Conservation (phyloP, 2,888 invertebrate genomes). For the Mesochorus sp. region DNA sequence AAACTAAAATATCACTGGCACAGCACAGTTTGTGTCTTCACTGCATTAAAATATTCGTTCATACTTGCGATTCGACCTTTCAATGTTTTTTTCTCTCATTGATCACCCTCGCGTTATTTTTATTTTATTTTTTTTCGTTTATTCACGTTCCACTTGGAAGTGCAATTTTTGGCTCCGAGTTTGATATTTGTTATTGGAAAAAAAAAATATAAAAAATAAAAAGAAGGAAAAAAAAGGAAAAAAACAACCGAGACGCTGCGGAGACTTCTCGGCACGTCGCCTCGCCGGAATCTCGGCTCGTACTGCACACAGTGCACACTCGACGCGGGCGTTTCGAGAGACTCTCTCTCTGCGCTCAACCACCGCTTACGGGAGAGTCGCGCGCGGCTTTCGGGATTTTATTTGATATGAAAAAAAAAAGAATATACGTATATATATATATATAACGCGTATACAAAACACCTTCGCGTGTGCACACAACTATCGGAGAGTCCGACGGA, state of each 20-base stretch:
- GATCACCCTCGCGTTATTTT: too few species aligned
- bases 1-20: too few species aligned
- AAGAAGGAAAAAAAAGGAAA: neutral
- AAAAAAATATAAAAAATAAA: neutral
- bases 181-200: too few species aligned
- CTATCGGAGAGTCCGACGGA: conserved; percentile 43
- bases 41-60: neutral
- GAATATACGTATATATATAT: neutral
- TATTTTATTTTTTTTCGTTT: neutral
- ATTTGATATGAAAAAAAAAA: neutral
- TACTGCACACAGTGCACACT: conserved; percentile 46
- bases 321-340: conserved; percentile 50
- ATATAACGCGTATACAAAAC: neutral
- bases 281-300: conserved; percentile 60
- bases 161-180: neutral
- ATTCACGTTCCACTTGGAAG: neutral
- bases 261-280: conserved; percentile 27
- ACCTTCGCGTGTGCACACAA: too few species aligned
- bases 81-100: neutral
- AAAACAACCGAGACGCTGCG: neutral
- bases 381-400: conserved; percentile 34
- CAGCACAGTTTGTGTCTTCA: neutral
- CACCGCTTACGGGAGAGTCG: conserved; percentile 30
- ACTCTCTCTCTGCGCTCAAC: conserved; percentile 1
- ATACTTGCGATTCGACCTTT: neutral